Percentiles rank a stretch among this genome's conserved stretches.
Conservation (phyloP, 2,888 invertebrate species). For the Lycia hirtaria region DNA sequence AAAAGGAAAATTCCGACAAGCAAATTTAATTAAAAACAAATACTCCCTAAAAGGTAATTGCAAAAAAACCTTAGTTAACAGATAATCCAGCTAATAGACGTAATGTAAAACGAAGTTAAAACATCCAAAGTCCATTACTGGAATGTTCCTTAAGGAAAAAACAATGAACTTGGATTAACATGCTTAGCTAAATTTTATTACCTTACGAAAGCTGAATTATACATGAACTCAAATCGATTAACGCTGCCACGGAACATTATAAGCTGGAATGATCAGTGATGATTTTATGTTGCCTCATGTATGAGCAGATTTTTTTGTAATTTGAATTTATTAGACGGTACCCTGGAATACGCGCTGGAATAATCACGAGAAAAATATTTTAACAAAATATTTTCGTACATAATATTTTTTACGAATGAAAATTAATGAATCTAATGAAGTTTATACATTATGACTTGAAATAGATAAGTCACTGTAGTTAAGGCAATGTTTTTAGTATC, state of each 20-base stretch:
- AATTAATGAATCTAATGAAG: no score
- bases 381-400: no score
- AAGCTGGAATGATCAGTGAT: not conserved
- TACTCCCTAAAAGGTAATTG: not conserved
- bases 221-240: conserved; percentile 24
- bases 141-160: conserved; percentile 18
- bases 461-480: no score
- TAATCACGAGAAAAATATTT: no score
- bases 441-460: no score
- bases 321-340: no score
- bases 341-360: no score
- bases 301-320: not conserved
- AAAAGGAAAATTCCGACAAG: not conserved
- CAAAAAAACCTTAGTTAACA: not conserved
- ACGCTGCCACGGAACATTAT: not conserved
- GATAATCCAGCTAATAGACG: not conserved
- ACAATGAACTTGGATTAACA: conserved; percentile 24
- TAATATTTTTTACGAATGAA: no score
- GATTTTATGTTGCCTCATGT: not conserved
- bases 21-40: not conserved
- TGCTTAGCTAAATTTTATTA: conserved; percentile 27
- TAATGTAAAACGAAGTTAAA: conserved; percentile 18
- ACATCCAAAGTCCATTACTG: conserved; percentile 17
- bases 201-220: conserved; percentile 24
- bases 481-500: no score